phyloP scores from a whole-genome alignment of 2,888 invertebrate genomes.

The Empis livida region DNA sequence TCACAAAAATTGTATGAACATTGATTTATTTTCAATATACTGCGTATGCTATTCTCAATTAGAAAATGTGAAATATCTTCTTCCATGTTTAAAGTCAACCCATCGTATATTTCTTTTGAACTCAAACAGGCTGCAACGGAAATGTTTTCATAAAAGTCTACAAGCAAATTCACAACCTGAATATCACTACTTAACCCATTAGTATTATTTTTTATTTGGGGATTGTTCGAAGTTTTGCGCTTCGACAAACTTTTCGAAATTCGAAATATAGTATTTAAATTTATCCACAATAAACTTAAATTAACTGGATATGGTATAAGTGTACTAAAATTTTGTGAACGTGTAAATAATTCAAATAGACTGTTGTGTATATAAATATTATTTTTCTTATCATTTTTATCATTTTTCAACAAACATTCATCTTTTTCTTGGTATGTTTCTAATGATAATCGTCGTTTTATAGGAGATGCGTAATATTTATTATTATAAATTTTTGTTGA shows the following conservation, averaged over 20 bases:
- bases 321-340: slow-evolving; percentile 23
- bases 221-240: slow-evolving; percentile 25
- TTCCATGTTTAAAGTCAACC: slow-evolving; percentile 20
- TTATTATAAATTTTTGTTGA: not conserved
- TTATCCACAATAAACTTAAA: slow-evolving; percentile 24
- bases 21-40: slow-evolving; percentile 21
- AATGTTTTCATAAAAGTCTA: slow-evolving; percentile 34
- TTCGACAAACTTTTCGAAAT: slow-evolving; percentile 10
- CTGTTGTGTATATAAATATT: slow-evolving; percentile 20
- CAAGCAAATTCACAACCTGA: slow-evolving; percentile 33
- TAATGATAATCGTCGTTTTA: slow-evolving; percentile 15
- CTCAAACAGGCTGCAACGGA: slow-evolving; percentile 23
- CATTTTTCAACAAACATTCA: slow-evolving; percentile 9
- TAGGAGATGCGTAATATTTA: slow-evolving; percentile 19
- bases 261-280: slow-evolving; percentile 22
- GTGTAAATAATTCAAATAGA: slow-evolving; percentile 30
- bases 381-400: slow-evolving; percentile 6
- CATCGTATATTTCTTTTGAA: slow-evolving; percentile 17
- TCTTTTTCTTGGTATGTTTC: slow-evolving; percentile 10
- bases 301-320: slow-evolving; percentile 30
- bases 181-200: slow-evolving; percentile 24
- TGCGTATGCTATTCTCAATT: slow-evolving; percentile 25
- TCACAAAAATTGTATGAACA: slow-evolving; percentile 28
- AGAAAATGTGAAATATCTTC: slow-evolving; percentile 27
- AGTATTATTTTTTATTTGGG: slow-evolving; percentile 25